Base-by-base conservation (phyloP, 2,888 invertebrate genomes). In the Frankliniella intonsa region DNA sequence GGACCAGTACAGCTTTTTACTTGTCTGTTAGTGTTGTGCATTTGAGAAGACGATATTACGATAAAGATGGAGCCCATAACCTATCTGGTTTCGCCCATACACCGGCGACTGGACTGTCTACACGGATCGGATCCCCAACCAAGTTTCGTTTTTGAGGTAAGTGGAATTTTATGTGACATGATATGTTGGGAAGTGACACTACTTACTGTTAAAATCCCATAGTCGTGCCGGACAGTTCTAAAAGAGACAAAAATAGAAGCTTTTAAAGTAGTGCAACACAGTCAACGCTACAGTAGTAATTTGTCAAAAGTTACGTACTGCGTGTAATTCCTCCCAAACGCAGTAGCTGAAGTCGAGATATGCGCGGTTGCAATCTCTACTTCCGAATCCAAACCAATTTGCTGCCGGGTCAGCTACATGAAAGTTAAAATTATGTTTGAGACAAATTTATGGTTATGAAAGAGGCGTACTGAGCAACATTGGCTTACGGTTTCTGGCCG, bases 311-410 rank as follows among this genome's bases (percentile, higher is more conserved):
- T 38, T 19, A 25, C 69, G 8, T 25, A 76, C 69, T 22, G 69
- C 69, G 69, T 76, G 69, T 12, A 76, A 22, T 25, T 76, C 69
- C 25, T 76, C 69, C 69, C 69, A 76, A 25, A 76, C 69, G 69
- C 69, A 76, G 69, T 76, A 76, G 25, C 69, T 76, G 69, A 76
- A 76, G 69, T 76, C 69, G 12, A 76, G 25, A 12, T 76, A 76
- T 8, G 69, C 69, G 9, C 69, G 69, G 25, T 76, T 76, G 25
- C 69, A 76, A 3, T 9, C 69, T 9, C 69, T 25, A 25, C 69
- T 9, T 12, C 22, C 69, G 69, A 76, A 76, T 22, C 69, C 69
- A 8, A 76, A 25, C 69, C 69, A 76, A 12, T 22, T 12, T 8
- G 69, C 1, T 22, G 1, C 10, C 25, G 69, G 69, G 10, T 76